phyloP scores from a whole-genome alignment of 1,140 invertebrate species.

The Tyrophagus putrescentiae region DNA sequence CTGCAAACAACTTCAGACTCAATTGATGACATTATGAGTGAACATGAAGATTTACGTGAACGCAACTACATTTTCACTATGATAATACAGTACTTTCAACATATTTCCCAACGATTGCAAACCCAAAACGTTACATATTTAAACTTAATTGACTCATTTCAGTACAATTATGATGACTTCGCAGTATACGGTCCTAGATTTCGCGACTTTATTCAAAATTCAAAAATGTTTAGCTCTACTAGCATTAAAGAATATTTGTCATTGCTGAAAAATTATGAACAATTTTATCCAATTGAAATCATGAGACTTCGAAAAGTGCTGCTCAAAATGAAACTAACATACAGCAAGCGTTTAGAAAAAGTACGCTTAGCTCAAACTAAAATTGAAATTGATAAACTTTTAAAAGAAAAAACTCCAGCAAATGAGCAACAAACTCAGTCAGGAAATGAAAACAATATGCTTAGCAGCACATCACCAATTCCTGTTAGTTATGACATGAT shows the following conservation, averaged over 20 bases:
- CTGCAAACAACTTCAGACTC: neutral
- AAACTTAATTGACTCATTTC: neutral
- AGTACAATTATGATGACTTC: conserved; percentile 6
- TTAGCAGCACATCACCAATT: neutral
- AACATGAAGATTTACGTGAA: too few species aligned
- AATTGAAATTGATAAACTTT: neutral
- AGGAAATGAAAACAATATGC: too few species aligned
- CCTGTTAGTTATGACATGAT: neutral
- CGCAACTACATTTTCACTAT: conserved; percentile 2
- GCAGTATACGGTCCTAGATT: conserved; percentile 1
- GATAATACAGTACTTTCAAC: neutral
- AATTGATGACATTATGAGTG: too few species aligned
- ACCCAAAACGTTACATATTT: neutral
- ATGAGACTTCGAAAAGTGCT: neutral
- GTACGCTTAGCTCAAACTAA: neutral
- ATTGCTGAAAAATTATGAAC: neutral
- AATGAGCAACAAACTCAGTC: neutral
- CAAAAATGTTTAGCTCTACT: neutral
- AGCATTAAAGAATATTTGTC: neutral
- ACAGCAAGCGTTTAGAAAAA: too few species aligned
- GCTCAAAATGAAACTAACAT: neutral
- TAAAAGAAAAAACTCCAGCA: neutral
- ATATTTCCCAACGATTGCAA: conserved; percentile 5
- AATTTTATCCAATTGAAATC: conserved; percentile 6
- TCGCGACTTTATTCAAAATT: neutral